Evolutionary conservation across 1,140 invertebrate genomes (phyloP), one percentile per base, ranked within the genome.

Genomic region (Drosophila ogumai): DNA sequence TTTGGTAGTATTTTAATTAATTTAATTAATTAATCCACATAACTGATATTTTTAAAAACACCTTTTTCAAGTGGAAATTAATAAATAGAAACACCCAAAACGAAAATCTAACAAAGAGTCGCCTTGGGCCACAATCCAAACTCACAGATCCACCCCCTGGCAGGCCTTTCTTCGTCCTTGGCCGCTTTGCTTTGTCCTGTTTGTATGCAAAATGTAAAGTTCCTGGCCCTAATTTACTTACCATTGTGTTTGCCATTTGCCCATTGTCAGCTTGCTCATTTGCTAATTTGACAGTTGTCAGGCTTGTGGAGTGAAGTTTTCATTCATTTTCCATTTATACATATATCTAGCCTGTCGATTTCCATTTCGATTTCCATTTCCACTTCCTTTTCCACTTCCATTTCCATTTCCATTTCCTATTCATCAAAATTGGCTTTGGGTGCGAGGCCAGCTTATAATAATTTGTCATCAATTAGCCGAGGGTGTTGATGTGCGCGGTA

Each of bases 391-490:
- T 52, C 58, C 22, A 22, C 22, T 28, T 28, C 25, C 25, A 25
- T 6, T 64, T 28, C 25, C 43, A 46, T 75, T 80, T 60, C 46
- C 47, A 66, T 59, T 76, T 79, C 2, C 77, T 78, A 88, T 88
- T 90, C 85, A 88, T 88, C 78, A 90, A 90, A 88, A 90, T 88
- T 90, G 81, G 85, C 86, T 88, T 75, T 90, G 85, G 85, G 81
- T 90, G 85, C 82, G 82, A 75, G 72, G 43, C 36, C 28, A 32
- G 76, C 81, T 90, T 75, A 90, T 90, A 90, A 90, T 90, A 90
- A 90, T 90, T 90, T 90, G 85, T 90, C 86, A 90, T 90, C 85
- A 90, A 90, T 90, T 90, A 90, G 85, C 86, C 46, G 86, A 90
- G 85, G 85, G 85, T 90, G 85, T 90, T 90, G 85, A 90, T 90